Base-by-base conservation (phyloP, 2,113 vertebrate species). In the Acanthisitta chloris region DNA sequence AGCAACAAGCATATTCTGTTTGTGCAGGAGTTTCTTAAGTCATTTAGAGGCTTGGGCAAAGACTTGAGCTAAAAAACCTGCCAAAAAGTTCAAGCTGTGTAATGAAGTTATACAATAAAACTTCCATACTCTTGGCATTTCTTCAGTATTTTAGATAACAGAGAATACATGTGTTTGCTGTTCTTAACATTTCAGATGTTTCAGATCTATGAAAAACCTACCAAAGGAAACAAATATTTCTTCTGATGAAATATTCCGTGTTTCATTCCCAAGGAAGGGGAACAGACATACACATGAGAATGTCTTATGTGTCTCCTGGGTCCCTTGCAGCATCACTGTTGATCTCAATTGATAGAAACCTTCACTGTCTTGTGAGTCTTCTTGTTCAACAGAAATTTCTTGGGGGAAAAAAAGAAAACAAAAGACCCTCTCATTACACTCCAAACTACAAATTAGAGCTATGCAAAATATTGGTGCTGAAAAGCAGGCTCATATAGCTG, bases 321-420 rank as follows among this genome's bases (percentile, higher is more conserved):
- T 71, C 43, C 43, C 34, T 40, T 46, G 65, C 34, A 76, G 71
- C 74, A 45, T 64, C 65, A 98, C 54, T 1, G 59, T 61, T 70
- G 97, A 98, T 87, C 51, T 97, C 69, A 97, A 45, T 59, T 97
- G 81, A 90, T 91, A 77, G 96, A 97, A 97, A 92, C 97, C 96
- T 67, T 82, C 89, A 90, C 54, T 81, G 29, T 78, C 49, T 89
- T 93, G 96, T 28, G 12, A 89, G 23, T 81, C 77, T 80, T 97
- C 92, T 74, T 92, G 96, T 64, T 81, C n/a, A 45, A 96, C 67
- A 76, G 62, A 19, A 69, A 96, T 86, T 52, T 87, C 97, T 97
- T 25, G 66, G 45, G 17, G 13, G 81, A 54, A 88, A 40, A 73
- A 42, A 59, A 31, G 29, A 74, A 61, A n/a, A 67, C 9, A 16